Conservation (phyloP, 2,797 vertebrate species). For the Sebastes iracundus region DNA sequence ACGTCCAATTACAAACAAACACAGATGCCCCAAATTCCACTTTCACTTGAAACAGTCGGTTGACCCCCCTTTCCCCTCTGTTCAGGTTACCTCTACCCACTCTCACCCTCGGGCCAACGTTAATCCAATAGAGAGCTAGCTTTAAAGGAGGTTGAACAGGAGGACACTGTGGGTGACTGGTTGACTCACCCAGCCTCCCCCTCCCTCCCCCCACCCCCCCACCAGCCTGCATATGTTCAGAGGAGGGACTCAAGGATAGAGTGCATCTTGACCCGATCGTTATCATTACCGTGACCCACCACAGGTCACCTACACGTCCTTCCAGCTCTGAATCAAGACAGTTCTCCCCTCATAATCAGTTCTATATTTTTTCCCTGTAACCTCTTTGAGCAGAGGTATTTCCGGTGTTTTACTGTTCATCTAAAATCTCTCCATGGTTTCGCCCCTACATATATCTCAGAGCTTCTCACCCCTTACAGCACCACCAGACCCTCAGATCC, state of each 20-base stretch:
- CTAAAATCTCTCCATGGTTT: neutral
- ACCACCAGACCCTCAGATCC: neutral
- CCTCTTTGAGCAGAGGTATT: too few species aligned
- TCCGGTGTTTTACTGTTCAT: neutral
- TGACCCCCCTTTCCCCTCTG: conserved; percentile 68
- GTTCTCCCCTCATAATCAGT: neutral
- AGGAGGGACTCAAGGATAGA: neutral
- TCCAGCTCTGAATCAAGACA: neutral
- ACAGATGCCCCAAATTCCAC: conserved; percentile 81
- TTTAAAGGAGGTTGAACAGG: conserved; percentile 67
- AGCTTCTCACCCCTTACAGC: neutral
- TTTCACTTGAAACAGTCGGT: conserved; percentile 80
- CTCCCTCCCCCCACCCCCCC: neutral
- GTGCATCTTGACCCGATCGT: conserved; percentile 32
- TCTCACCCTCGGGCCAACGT: conserved; percentile 63
- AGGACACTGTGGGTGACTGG: conserved; percentile 64
- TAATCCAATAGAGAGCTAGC: conserved; percentile 76
- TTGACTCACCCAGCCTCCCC: conserved; percentile 14
- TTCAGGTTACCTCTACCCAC: conserved; percentile 67
- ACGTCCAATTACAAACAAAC: conserved; percentile 80
- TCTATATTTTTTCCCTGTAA: neutral
- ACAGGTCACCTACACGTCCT: conserved; percentile 9
- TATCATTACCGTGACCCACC: conserved; percentile 3
- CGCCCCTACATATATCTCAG: neutral
- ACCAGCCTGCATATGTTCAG: conserved; percentile 11